phyloP scores from a whole-genome alignment of 2,888 invertebrate species.

The Chorisops tibialis region DNA sequence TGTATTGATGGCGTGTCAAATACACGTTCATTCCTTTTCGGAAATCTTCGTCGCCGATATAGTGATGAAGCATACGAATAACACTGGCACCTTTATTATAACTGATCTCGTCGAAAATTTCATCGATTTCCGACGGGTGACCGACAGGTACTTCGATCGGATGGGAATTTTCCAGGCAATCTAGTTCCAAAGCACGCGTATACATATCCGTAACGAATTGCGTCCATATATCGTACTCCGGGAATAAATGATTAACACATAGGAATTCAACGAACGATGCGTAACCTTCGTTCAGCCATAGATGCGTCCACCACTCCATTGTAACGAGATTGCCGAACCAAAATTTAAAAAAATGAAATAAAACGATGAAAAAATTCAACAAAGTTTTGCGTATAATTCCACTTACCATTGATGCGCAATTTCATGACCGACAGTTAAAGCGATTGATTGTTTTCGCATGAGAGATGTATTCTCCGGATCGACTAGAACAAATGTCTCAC shows the following conservation, averaged over 20 bases:
- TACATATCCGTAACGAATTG: constrained; percentile 91
- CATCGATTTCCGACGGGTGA: constrained; percentile 92
- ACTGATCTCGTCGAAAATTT: constrained; percentile 96
- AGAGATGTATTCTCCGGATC: constrained; percentile 89
- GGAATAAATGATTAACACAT: constrained; percentile 88
- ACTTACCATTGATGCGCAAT: constrained; percentile 81
- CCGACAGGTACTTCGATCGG: constrained; percentile 96
- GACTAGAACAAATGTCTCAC: constrained; percentile 86
- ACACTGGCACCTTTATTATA: constrained; percentile 95
- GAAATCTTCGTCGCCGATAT: constrained; percentile 90
- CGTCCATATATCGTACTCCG: constrained; percentile 95
- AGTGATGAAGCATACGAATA: constrained; percentile 90
- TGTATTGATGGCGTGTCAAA: constrained; percentile 80
- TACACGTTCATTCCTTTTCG: constrained; percentile 90
- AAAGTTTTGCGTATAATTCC: constrained; percentile 62
- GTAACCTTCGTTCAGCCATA: constrained; percentile 96
- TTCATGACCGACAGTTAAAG: constrained; percentile 87
- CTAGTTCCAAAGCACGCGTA: constrained; percentile 79
- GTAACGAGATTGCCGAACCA: constrained; percentile 99
- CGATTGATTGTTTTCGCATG: constrained; percentile 78
- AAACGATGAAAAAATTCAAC: too few relatives aligned
- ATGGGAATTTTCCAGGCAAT: constrained; percentile 87
- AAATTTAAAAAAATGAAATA: too few relatives aligned
- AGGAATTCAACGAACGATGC: constrained; percentile 95
- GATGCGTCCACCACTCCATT: constrained; percentile 98